Evolutionary conservation across 1,140 invertebrate genomes (phyloP).

Genomic region (Hyphantria cunea): DNA sequence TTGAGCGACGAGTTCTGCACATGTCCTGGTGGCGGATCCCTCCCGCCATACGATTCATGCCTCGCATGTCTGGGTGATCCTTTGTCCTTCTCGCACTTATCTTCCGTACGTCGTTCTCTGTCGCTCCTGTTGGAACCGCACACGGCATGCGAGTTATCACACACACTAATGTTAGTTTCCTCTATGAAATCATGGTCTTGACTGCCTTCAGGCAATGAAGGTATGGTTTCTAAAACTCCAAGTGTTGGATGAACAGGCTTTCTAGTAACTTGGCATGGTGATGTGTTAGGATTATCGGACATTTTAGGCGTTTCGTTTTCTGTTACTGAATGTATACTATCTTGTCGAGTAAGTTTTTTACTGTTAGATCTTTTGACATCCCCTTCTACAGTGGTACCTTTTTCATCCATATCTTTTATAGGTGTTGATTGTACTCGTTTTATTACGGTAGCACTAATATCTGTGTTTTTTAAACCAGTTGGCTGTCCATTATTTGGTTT

Average conservation of each 20-base stretch:
- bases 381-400: not conserved
- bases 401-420: not conserved
- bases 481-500: constrained; percentile 1
- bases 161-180: constrained; percentile 75
- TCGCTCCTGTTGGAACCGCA: constrained; percentile 74
- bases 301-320: constrained; percentile 60
- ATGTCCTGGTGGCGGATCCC: constrained; percentile 43
- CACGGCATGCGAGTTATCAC: constrained; percentile 80
- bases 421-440: not conserved
- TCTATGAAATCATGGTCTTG: constrained; percentile 57
- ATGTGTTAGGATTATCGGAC: constrained; percentile 59
- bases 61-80: constrained; percentile 69
- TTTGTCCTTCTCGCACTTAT: constrained; percentile 61
- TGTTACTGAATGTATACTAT: constrained; percentile 57
- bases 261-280: constrained; percentile 55
- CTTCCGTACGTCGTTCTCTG: constrained; percentile 45
- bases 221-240: constrained; percentile 73
- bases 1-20: constrained; percentile 44
- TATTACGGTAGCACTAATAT: not conserved
- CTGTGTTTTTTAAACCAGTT: not conserved
- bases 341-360: constrained; percentile 59
- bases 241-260: constrained; percentile 67
- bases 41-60: constrained; percentile 69
- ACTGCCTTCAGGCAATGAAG: constrained; percentile 67
- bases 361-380: not conserved